Evolutionary conservation across 2,113 vertebrate species (phyloP), one percentile per base, ranked within the genome.

Genomic region (Sigmodon hispidus): DNA sequence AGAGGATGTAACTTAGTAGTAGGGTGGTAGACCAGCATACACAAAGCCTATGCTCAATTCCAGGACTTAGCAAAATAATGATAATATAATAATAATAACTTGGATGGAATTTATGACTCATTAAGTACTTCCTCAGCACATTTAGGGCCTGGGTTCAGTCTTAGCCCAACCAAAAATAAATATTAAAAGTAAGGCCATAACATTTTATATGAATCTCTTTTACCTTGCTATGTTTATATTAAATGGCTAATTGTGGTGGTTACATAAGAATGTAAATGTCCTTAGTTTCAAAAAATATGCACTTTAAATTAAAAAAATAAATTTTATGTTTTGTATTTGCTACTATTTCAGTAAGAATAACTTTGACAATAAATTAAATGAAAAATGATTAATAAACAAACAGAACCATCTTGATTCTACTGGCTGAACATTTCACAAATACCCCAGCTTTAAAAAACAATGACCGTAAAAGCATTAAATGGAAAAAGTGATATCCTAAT

Each of bases 291-390:
- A 31, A 34, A 63, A 95, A 19, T 45, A 19, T n/a, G 79, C 15
- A 94, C 21, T 75, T 81, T 34, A 87, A 92, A 40, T 55, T n/a
- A 48, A 81, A 73, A 57, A 90, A 67, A 36, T 50, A 80, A 87
- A 36, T 73, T 90, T 48, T n/a, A 65, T 90, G 16, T 34, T 50
- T 61, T 36, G 7, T 36, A 16, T 75, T 81, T 67, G 65, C 48
- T 65, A 87, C 29, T 43, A 83, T 13, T n/a, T 22, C 36, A 96
- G 77, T 81, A 76, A 93, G 61, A 79, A 43, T 50, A 19, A 83
- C 55, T 83, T 87, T 65, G 21, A 81, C 75, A 77, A 63, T 96
- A 77, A 91, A 70, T 76, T 1, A 4, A 84, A 55, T 52, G 5
- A 76, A 75, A 87, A 34, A 36, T 29, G 45, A 75, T 90, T 57